Percentiles rank a stretch among this genome's conserved stretches.
Conservation (phyloP, 2,888 invertebrate species). For the Amiota mariae region DNA sequence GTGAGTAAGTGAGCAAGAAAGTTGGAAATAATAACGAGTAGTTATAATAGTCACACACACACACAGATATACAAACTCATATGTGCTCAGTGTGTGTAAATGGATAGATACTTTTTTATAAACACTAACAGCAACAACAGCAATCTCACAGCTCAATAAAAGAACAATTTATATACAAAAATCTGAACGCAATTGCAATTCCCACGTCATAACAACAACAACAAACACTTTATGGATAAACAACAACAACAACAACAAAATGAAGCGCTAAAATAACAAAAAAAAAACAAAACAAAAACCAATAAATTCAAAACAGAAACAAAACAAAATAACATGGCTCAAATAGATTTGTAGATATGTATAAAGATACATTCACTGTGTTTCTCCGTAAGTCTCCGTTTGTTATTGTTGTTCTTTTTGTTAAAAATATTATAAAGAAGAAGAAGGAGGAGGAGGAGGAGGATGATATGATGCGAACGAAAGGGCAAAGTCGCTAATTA, state of each 20-base stretch:
- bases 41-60: constrained; percentile 18
- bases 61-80: background rate
- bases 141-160: no score
- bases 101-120: no score
- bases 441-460: no score
- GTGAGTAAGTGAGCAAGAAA: background rate
- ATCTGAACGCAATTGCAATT: constrained; percentile 27
- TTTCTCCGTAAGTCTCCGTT: no score
- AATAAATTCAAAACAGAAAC: no score
- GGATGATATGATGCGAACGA: no score
- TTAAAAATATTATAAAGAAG: background rate
- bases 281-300: background rate
- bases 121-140: no score
- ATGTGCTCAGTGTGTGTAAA: background rate
- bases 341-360: no score
- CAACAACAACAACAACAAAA: constrained; percentile 13
- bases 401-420: no score
- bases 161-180: background rate
- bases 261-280: constrained; percentile 6
- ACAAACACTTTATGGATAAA: constrained; percentile 17
- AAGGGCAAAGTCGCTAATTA: no score
- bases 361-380: no score
- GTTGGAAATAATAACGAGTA: constrained; percentile 2
- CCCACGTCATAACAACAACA: constrained; percentile 12
- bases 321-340: background rate